phyloP scores from a whole-genome alignment of 2,113 vertebrate genomes.

The Cottus gobio region DNA sequence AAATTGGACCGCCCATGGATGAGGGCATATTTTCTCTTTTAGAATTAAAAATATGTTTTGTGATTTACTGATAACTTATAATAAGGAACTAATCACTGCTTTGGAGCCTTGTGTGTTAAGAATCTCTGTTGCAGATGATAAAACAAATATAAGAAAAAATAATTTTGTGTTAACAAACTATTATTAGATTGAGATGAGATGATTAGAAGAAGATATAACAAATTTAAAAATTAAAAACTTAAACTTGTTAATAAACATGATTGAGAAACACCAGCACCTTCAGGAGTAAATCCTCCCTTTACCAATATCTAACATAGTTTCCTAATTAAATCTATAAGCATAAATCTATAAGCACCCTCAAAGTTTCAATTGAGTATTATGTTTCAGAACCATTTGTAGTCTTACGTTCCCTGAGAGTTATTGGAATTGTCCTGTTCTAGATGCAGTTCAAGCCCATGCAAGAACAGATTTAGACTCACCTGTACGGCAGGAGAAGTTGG shows the following conservation, averaged over 20 bases:
- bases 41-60: background rate
- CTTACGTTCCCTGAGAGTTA: background rate
- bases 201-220: background rate
- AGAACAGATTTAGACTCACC: conserved; percentile 59
- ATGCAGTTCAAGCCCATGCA: background rate
- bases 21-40: background rate
- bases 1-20: background rate
- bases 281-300: background rate
- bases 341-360: background rate
- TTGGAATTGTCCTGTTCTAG: background rate
- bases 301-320: background rate
- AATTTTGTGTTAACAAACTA: background rate
- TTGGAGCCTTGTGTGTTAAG: background rate
- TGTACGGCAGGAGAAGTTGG: conserved; percentile 54
- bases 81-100: background rate
- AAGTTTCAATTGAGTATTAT: background rate
- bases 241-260: background rate
- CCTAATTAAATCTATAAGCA: background rate
- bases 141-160: background rate
- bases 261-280: background rate
- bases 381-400: background rate
- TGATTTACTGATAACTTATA: background rate
- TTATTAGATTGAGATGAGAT: background rate
- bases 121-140: background rate
- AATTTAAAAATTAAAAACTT: background rate